phyloP scores from a whole-genome alignment of 2,797 vertebrate species.

The Lepidocolaptes lacrymiger region DNA sequence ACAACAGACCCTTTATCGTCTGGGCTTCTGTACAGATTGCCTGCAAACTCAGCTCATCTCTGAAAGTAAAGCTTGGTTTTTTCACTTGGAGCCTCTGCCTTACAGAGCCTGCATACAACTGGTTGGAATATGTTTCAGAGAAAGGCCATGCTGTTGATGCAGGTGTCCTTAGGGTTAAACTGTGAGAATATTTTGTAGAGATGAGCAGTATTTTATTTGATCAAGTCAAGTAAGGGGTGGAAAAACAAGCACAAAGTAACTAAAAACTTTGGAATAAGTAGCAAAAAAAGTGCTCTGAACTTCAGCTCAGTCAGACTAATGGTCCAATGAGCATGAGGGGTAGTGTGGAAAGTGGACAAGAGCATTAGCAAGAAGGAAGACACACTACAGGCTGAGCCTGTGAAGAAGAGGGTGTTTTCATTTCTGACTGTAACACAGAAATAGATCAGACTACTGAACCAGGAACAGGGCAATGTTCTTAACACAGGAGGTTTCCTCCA shows the following conservation, averaged over 20 bases:
- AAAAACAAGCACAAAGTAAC: background rate
- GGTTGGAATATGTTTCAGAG: background rate
- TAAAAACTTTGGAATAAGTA: background rate
- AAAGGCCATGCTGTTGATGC: background rate
- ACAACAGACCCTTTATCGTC: background rate
- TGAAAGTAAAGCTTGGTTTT: background rate
- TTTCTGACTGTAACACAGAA: background rate
- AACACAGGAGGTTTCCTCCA: background rate
- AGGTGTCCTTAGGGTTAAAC: background rate
- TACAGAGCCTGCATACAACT: background rate
- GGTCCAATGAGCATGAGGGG: background rate
- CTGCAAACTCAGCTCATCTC: background rate
- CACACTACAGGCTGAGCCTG: rapidly evolving
- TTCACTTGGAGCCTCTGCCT: rapidly evolving
- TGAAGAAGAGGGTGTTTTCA: background rate
- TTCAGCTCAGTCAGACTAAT: background rate
- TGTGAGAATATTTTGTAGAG: background rate
- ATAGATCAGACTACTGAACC: background rate
- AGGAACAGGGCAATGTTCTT: background rate
- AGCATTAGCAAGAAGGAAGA: background rate
- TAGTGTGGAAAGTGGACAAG: background rate
- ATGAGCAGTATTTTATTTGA: background rate
- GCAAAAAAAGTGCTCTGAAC: background rate
- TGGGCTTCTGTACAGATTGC: background rate
- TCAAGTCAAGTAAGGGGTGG: background rate